Base-by-base conservation (phyloP, 2,888 invertebrate species). In the Sthenelais limicola region DNA sequence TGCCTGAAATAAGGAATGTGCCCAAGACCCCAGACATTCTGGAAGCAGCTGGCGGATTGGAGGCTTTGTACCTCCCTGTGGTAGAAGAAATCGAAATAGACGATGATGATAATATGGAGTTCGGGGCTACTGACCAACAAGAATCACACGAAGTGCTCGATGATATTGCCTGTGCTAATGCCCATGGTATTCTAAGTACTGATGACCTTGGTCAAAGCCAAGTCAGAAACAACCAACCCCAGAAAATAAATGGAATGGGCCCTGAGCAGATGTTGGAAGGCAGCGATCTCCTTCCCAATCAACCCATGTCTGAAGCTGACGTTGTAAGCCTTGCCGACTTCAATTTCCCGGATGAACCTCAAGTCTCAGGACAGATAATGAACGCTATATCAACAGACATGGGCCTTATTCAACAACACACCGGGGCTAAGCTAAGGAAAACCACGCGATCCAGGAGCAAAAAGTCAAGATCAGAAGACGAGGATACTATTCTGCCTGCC, bases 1-100 rank as follows among this genome's bases (percentile, higher is more conserved):
- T 52, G 52, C 7, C 5, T 24, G 9, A n/a, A 24, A n/a, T 24
- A 5, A 18, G 3, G 3, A 26, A 26, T 3, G 52, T 52, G 52
- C 3, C 26, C 26, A 21, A 2, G 3, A n/a, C n/a, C n/a, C n/a
- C n/a, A n/a, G n/a, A n/a, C n/a, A n/a, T n/a, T n/a, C n/a, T n/a
- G n/a, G n/a, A n/a, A n/a, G n/a, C n/a, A n/a, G n/a, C n/a, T n/a
- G n/a, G n/a, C n/a, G n/a, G n/a, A n/a, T n/a, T n/a, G n/a, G 52
- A 52, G 9, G 15, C 5, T n/a, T 43, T 38, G 1, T 43, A 33
- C n/a, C 62, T 62, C 38, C 38, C 62, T 5, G 62, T 62, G 4
- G 62, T 62, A 12, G 24, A 62, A 24, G 62, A 38, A 5, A 38
- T 62, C 2, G 62, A 62, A 43, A 62, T 62, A 12, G 62, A 62